phyloP scores from a whole-genome alignment of 2,888 invertebrate species.

The Tyria jacobaeae region DNA sequence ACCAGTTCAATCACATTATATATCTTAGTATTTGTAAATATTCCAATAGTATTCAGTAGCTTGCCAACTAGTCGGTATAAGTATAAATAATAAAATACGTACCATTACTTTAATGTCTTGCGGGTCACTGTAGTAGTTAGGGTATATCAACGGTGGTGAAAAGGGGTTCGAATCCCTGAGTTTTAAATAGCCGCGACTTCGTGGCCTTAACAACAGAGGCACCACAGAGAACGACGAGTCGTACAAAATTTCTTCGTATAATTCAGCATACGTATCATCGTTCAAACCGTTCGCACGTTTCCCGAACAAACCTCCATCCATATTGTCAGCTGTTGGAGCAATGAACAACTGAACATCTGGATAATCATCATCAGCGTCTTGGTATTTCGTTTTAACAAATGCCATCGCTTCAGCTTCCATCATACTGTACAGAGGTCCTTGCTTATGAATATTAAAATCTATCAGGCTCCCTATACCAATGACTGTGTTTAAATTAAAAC shows the following conservation, averaged over 20 bases:
- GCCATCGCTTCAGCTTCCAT: constrained; percentile 93
- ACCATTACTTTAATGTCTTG: constrained; percentile 91
- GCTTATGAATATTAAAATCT: constrained; percentile 87
- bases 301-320: constrained; percentile 92
- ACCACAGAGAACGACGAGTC: constrained; percentile 89
- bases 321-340: constrained; percentile 90
- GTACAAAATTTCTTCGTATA: constrained; percentile 90
- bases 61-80: neutral
- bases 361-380: constrained; percentile 88
- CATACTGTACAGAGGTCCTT: constrained; percentile 91
- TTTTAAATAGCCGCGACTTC: constrained; percentile 89
- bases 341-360: constrained; percentile 93
- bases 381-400: constrained; percentile 91
- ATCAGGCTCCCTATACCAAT: constrained; percentile 87
- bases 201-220: constrained; percentile 91
- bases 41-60: neutral
- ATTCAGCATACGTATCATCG: constrained; percentile 88
- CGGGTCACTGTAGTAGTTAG: constrained; percentile 93
- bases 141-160: constrained; percentile 93
- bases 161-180: constrained; percentile 90
- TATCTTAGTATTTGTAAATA: neutral
- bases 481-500: constrained; percentile 89
- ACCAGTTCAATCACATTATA: too few species aligned
- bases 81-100: constrained; percentile 59
- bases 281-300: constrained; percentile 89